A percentile compares a stretch with the other conserved stretches of the same genome.
Evolutionary conservation across 2,797 vertebrate genomes (phyloP).

Genomic region (Ptychobarbus kaznakovi): DNA sequence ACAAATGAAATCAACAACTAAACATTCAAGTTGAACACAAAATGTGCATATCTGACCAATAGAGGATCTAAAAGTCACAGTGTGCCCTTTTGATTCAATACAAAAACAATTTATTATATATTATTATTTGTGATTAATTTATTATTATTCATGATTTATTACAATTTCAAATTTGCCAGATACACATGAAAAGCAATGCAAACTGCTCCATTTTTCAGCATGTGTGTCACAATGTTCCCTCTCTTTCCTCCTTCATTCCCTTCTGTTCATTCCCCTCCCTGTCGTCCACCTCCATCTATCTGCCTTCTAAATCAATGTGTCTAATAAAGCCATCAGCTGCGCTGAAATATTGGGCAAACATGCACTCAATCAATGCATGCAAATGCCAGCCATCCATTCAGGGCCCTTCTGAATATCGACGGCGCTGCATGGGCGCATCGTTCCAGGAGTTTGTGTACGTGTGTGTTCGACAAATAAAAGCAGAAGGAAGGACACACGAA

Average conservation of each 20-base stretch:
- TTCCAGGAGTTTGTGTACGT: constrained; percentile 52
- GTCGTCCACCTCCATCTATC: constrained; percentile 61
- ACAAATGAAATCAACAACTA: neutral
- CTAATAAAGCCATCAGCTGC: constrained; percentile 70
- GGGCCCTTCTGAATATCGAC: constrained; percentile 60
- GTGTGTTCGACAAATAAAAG: constrained; percentile 58
- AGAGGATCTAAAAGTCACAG: neutral
- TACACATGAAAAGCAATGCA: neutral
- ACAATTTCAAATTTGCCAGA: constrained; percentile 7
- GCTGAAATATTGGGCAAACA: constrained; percentile 72
- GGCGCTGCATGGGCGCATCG: constrained; percentile 37
- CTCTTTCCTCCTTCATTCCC: constrained; percentile 46
- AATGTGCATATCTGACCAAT: neutral
- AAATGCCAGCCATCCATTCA: constrained; percentile 72
- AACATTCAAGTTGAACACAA: neutral
- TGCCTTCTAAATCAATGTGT: constrained; percentile 69
- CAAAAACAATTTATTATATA: neutral
- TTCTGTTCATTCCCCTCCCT: constrained; percentile 47
- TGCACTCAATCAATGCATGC: constrained; percentile 71
- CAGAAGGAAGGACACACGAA: constrained; percentile 40
- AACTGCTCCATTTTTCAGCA: neutral
- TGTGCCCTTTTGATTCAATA: neutral
- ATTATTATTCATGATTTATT: neutral
- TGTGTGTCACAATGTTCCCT: constrained; percentile 24
- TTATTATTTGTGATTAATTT: constrained; percentile 7